Conservation (phyloP, 1,140 invertebrate genomes). For the Conopomorpha cramerella region DNA sequence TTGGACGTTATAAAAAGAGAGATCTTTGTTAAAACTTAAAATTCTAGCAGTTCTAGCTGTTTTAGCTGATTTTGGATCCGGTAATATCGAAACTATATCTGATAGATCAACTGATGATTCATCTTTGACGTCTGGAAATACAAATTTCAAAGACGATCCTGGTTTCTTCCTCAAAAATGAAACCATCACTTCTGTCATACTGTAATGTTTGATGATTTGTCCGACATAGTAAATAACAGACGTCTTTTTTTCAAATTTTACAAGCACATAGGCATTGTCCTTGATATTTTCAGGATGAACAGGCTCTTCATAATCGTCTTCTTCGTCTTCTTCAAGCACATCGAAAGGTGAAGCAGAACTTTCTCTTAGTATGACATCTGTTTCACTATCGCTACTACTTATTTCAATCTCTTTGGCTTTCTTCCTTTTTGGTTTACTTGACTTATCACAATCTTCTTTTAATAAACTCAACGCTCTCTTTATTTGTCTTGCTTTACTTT, state of each 20-base stretch:
- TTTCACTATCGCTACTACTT: slow-evolving; percentile 2
- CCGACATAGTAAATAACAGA: slow-evolving; percentile 14
- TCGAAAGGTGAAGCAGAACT: background rate
- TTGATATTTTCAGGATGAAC: slow-evolving; percentile 15
- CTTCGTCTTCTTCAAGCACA: slow-evolving; percentile 8
- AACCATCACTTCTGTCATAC: slow-evolving; percentile 14
- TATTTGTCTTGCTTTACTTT: slow-evolving; percentile 12
- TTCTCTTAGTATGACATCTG: slow-evolving; percentile 1
- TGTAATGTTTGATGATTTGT: slow-evolving; percentile 13
- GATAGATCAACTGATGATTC: slow-evolving; percentile 14
- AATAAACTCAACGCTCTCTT: slow-evolving; percentile 15
- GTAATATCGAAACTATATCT: slow-evolving; percentile 16
- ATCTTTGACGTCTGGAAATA: slow-evolving; percentile 13
- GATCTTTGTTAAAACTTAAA: background rate
- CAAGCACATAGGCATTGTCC: slow-evolving; percentile 16
- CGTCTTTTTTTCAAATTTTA: slow-evolving; percentile 18
- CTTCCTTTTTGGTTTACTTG: slow-evolving; percentile 5
- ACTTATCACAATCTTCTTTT: background rate
- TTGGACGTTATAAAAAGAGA: background rate
- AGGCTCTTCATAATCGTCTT: slow-evolving; percentile 10
- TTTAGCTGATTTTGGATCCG: slow-evolving; percentile 5
- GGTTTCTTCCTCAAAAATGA: slow-evolving; percentile 12
- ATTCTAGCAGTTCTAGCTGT: background rate
- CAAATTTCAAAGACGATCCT: slow-evolving; percentile 10
- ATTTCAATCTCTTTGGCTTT: slow-evolving; percentile 13